Percentiles rank a stretch among this genome's conserved stretches.
phyloP scores from a whole-genome alignment of 1,140 invertebrate species.

The Trinorchestia longiramus region DNA sequence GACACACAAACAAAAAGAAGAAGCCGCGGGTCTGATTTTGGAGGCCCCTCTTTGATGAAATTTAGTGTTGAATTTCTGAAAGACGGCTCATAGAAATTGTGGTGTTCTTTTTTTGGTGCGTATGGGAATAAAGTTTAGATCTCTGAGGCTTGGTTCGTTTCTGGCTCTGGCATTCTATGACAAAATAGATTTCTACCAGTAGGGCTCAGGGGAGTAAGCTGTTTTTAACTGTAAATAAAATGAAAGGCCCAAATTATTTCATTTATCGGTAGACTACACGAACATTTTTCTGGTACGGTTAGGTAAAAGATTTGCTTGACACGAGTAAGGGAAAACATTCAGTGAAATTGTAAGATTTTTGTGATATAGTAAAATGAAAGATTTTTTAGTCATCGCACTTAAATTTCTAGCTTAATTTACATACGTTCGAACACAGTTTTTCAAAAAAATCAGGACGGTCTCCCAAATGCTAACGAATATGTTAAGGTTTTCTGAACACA shows the following conservation, averaged over 20 bases:
- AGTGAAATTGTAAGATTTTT: not conserved
- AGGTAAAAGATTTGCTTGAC: not conserved
- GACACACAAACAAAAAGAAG: not conserved
- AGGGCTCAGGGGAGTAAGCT: not conserved
- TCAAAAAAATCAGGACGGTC: too few relatives aligned
- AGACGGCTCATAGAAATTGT: not conserved
- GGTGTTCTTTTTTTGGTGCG: not conserved
- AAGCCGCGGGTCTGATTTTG: not conserved
- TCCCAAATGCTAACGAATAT: too few relatives aligned
- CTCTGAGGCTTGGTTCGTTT: not conserved
- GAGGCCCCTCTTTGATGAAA: not conserved
- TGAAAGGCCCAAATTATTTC: not conserved
- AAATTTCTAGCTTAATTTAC: too few relatives aligned
- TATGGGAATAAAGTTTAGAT: not conserved
- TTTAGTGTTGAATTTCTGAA: not conserved
- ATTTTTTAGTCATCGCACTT: not conserved
- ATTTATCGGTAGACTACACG: not conserved
- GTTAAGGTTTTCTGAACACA: too few relatives aligned
- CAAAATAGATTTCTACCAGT: not conserved
- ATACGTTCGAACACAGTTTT: too few relatives aligned
- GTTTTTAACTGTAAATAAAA: not conserved
- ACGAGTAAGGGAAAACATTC: not conserved
- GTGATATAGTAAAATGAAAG: not conserved
- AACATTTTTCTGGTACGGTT: not conserved
- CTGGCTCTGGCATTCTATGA: not conserved